Percentiles rank a stretch among this genome's conserved stretches.
These are phyloP conservation scores for Polyodon spathula DNA, from an alignment of 2,113 vertebrate genomes.

Conservation along the genomic window DNA sequence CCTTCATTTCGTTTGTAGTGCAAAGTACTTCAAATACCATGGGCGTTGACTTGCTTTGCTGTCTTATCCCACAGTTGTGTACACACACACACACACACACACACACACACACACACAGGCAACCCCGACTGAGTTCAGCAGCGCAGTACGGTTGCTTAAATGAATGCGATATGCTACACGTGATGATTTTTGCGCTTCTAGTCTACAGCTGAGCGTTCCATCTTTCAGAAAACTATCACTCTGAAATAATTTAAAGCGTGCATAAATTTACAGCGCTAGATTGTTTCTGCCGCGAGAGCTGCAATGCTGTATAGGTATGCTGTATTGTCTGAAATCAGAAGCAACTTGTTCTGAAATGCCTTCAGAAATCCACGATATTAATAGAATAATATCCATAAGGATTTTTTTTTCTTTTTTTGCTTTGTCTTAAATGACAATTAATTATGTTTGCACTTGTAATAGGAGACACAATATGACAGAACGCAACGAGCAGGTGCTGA, in stretches of 20 bases:
- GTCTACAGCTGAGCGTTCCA: not conserved
- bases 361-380: too few relatives aligned
- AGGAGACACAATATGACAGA: too few relatives aligned
- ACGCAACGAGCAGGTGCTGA: too few relatives aligned
- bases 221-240: slow-evolving; percentile 5
- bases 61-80: slow-evolving; percentile 17
- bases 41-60: slow-evolving; percentile 36
- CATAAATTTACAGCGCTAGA: not conserved
- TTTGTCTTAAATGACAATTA: too few relatives aligned
- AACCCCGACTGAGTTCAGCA: not conserved
- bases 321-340: too few relatives aligned
- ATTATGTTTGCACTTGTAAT: too few relatives aligned
- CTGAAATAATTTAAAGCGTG: not conserved
- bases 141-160: not conserved
- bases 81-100: slow-evolving; percentile 6
- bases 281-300: too few relatives aligned
- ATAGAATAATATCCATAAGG: too few relatives aligned
- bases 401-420: too few relatives aligned
- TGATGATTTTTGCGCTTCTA: slow-evolving; percentile 1
- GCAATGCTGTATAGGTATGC: too few relatives aligned
- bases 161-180: not conserved
- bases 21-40: slow-evolving; percentile 47
- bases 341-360: too few relatives aligned
- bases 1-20: slow-evolving; percentile 47
- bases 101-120: too few relatives aligned